Evolutionary conservation across 2,888 invertebrate species (phyloP), one percentile per base, ranked within the genome.

Genomic region (Protophormia terraenovae): DNA sequence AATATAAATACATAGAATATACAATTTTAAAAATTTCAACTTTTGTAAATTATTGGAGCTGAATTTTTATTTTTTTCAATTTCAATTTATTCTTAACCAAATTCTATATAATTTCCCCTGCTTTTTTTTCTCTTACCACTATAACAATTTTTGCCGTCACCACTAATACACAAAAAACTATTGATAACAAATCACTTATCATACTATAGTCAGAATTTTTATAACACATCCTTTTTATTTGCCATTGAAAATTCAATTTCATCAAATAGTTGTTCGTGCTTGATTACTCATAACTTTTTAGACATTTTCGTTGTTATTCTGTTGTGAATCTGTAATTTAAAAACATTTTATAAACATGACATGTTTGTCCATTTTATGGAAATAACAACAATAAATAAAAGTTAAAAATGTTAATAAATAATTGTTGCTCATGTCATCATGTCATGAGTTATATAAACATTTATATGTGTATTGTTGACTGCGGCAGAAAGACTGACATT

Each of bases 371-470:
- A 79, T 75, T 76, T 58, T 80, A 76, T 62, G 32, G n/a, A n/a
- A 71, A 80, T 71, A 76, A 67, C 27, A 60, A 66, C 47, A 50
- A 60, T 55, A 27, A 73, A 72, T 50, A n/a, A n/a, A n/a, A 76
- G 55, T 69, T n/a, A n/a, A n/a, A n/a, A n/a, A n/a, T 58, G 47
- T 77, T 71, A 67, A 69, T 77, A 75, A 67, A 78, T 79, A 81
- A 81, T 69, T 81, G 77, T 45, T 69, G 62, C 16, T 72, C 55
- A 69, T 76, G 29, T 75, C 8, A 47, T 47, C 32, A 67, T 67
- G 81, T 69, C 78, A 82, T 82, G 81, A 73, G 69, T 79, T 72
- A 79, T 79, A 19, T 6, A 16, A 8, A 64, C 47, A 50, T n/a
- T 55, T 7, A 2, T 19, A 55, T 14, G 29, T 27, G 19, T 32